phyloP scores from a whole-genome alignment of 2,113 vertebrate species.

The Grus americana region DNA sequence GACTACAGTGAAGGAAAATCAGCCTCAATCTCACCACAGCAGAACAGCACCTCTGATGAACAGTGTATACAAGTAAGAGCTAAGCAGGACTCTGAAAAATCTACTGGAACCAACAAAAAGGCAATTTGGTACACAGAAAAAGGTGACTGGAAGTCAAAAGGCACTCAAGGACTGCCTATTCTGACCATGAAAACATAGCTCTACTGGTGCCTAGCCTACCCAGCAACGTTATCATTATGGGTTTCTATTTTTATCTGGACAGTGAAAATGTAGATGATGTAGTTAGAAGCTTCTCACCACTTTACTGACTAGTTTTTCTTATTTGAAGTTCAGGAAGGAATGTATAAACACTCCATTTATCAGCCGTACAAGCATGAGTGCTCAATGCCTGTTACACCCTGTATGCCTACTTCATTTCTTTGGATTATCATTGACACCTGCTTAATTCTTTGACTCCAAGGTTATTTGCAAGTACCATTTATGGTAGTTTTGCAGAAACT shows the following conservation, averaged over 20 bases:
- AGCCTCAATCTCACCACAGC: neutral
- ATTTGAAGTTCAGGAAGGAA: slow-evolving; percentile 5
- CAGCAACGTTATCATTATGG: neutral
- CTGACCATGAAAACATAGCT: neutral
- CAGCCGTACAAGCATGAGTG: neutral
- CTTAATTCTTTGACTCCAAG: slow-evolving; percentile 1
- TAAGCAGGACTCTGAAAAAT: neutral
- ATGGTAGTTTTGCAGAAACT: neutral
- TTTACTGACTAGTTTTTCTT: neutral
- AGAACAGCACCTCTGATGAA: neutral
- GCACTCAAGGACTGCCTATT: neutral
- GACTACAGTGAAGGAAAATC: neutral
- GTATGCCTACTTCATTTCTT: neutral
- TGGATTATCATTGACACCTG: slow-evolving; percentile 15
- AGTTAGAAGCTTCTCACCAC: neutral
- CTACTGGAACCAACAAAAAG: neutral
- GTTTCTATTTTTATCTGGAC: slow-evolving; percentile 11
- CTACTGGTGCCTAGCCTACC: neutral
- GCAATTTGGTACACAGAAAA: neutral
- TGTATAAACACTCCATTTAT: slow-evolving; percentile 14
- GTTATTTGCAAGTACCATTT: slow-evolving; percentile 23
- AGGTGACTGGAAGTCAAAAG: neutral
- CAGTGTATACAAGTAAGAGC: neutral
- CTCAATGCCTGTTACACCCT: neutral
- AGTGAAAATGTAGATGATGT: neutral